Evolutionary conservation across 2,797 vertebrate species (phyloP).

Genomic region (Onychomys arenicola): DNA sequence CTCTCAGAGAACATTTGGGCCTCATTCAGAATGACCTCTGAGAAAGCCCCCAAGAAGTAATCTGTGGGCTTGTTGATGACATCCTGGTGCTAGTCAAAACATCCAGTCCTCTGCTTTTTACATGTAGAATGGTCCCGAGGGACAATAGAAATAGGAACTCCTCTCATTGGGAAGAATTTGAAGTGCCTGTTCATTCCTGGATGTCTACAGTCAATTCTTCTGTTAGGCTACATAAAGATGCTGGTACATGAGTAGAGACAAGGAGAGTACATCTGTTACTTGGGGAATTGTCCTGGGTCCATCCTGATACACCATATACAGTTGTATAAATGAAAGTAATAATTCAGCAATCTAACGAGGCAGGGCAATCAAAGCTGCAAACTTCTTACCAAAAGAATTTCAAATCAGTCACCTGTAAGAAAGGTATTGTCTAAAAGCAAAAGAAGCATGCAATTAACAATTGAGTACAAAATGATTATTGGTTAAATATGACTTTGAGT

Average conservation of each 20-base stretch:
- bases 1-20: neutral
- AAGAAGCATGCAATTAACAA: neutral
- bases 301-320: neutral
- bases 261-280: neutral
- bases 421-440: slow-evolving; percentile 25
- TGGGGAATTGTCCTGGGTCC: neutral
- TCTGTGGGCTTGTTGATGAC: neutral
- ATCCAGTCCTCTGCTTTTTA: neutral
- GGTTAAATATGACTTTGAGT: neutral
- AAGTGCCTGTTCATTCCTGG: neutral
- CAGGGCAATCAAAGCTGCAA: neutral
- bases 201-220: neutral
- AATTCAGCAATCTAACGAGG: neutral
- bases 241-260: neutral
- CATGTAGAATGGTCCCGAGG: neutral
- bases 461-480: neutral
- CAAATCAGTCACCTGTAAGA: neutral
- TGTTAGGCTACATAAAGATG: neutral
- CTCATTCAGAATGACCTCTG: neutral
- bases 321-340: neutral
- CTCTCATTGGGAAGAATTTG: neutral
- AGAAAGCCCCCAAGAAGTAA: neutral
- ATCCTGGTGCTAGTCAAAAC: neutral
- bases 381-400: neutral
- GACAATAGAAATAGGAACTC: neutral